phyloP scores from a whole-genome alignment of 2,888 invertebrate species.

The Brenthis ino region DNA sequence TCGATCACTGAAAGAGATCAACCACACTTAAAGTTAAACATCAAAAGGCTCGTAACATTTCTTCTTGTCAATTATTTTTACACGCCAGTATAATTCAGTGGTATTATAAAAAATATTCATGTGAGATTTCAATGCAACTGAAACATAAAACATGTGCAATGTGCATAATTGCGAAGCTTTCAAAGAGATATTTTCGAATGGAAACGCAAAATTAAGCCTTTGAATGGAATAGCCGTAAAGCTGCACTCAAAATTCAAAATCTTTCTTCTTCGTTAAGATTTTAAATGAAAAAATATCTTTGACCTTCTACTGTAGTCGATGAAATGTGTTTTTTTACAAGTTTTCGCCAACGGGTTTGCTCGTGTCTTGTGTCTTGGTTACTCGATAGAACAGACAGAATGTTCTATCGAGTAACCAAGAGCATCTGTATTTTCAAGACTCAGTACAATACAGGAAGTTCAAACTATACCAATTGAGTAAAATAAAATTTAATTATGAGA shows the following conservation, averaged over 20 bases:
- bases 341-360: not conserved
- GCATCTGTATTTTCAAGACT: too few species aligned
- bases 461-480: too few species aligned
- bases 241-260: slow-evolving; percentile 16
- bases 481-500: too few species aligned
- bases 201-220: slow-evolving; percentile 28
- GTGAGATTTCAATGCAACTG: slow-evolving; percentile 22
- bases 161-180: slow-evolving; percentile 28
- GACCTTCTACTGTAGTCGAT: slow-evolving; percentile 10
- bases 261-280: slow-evolving; percentile 26
- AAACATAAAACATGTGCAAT: slow-evolving; percentile 27
- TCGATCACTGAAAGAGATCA: too few species aligned
- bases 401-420: too few species aligned
- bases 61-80: slow-evolving; percentile 1
- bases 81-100: slow-evolving; percentile 2
- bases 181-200: slow-evolving; percentile 33
- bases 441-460: too few species aligned
- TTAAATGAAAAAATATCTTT: slow-evolving; percentile 21
- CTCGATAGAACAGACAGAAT: too few species aligned
- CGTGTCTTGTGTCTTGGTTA: too few species aligned
- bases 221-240: slow-evolving; percentile 24
- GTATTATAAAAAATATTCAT: slow-evolving; percentile 17
- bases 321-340: not conserved
- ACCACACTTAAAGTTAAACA: too few species aligned
- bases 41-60: not conserved